Conservation (phyloP, 2,113 vertebrate genomes). For the Columba livia region DNA sequence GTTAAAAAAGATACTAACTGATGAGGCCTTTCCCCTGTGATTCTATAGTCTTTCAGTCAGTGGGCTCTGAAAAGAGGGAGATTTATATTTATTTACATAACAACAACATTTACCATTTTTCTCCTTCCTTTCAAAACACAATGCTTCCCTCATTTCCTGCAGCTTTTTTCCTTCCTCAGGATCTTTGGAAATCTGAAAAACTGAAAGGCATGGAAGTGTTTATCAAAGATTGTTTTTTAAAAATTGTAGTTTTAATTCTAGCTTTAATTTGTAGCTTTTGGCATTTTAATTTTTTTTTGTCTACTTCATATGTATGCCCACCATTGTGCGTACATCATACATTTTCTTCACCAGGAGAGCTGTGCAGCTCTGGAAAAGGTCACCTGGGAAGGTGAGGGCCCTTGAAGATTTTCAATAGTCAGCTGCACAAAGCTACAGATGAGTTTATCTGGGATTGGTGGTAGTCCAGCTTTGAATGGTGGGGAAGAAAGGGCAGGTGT, state of each 20-base stretch:
- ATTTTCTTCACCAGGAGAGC: background rate
- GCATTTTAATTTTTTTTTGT: background rate
- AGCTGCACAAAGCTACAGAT: background rate
- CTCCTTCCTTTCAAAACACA: slow-evolving; percentile 7
- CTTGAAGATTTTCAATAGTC: background rate
- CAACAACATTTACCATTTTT: background rate
- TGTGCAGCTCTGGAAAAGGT: background rate
- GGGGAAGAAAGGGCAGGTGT: background rate
- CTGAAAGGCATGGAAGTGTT: background rate
- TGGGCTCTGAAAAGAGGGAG: background rate
- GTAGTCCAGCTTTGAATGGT: background rate
- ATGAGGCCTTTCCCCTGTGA: background rate
- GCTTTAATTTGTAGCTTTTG: background rate
- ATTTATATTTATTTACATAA: background rate
- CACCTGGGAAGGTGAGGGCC: background rate
- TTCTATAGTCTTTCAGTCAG: background rate
- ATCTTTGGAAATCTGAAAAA: slow-evolving; percentile 4
- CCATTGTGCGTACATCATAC: background rate
- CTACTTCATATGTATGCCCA: background rate
- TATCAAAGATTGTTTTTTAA: background rate
- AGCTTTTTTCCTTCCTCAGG: background rate
- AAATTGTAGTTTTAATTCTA: background rate
- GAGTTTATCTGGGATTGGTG: background rate
- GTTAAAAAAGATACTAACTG: background rate
- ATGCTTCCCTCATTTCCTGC: background rate